Conservation (phyloP, 2,797 vertebrate genomes). For the Enteromius thamalakanensis region DNA sequence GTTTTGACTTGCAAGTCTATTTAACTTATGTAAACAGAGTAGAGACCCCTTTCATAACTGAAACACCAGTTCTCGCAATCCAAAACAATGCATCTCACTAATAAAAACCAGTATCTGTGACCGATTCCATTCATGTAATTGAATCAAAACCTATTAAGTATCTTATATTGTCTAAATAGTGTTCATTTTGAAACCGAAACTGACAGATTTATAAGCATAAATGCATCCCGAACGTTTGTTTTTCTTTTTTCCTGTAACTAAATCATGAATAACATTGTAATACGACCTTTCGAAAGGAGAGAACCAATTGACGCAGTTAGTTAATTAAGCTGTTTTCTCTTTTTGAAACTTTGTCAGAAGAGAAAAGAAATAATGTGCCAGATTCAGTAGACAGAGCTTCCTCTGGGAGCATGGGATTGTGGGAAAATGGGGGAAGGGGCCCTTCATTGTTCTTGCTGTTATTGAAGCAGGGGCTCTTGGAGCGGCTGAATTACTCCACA, state of each 20-base stretch:
- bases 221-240: neutral
- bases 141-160: neutral
- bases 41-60: neutral
- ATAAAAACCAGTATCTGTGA: neutral
- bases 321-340: neutral
- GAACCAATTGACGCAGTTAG: neutral
- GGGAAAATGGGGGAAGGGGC: conserved; percentile 66
- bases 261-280: neutral
- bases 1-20: conserved; percentile 37
- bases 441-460: conserved; percentile 81
- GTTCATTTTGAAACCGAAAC: neutral
- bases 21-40: conserved; percentile 39
- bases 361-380: conserved; percentile 15
- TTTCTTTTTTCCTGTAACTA: neutral
- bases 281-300: neutral
- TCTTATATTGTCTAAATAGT: neutral
- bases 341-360: conserved; percentile 40
- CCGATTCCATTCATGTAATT: neutral
- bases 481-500: conserved; percentile 82
- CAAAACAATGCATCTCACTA: neutral
- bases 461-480: conserved; percentile 75
- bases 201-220: neutral
- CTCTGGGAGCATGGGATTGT: conserved; percentile 63
- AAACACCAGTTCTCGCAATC: neutral
- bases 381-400: conserved; percentile 47